Percentiles rank a stretch among this genome's conserved stretches.
Evolutionary conservation across 1,140 invertebrate species (phyloP).

Genomic region (Heliconius nattereri): DNA sequence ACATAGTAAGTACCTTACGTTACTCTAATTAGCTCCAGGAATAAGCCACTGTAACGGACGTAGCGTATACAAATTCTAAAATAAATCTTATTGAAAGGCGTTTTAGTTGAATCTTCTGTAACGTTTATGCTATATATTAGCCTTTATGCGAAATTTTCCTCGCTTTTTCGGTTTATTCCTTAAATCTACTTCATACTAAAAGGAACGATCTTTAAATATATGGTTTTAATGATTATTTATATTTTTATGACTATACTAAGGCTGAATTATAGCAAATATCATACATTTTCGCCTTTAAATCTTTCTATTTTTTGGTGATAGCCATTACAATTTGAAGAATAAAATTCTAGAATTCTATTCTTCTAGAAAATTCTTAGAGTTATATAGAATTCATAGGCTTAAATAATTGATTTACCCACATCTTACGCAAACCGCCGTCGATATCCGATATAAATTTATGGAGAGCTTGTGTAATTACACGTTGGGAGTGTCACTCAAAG

Average conservation of each 20-base stretch:
- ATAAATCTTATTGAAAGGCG: not conserved
- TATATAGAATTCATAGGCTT: not conserved
- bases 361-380: too few species aligned
- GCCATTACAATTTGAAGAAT: too few species aligned
- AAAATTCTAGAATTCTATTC: not conserved
- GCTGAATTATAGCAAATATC: not conserved
- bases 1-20: not conserved
- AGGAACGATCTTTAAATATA: not conserved
- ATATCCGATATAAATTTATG: not conserved
- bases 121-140: too few species aligned
- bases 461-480: not conserved
- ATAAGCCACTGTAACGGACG: constrained; percentile 10
- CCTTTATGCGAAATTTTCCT: constrained; percentile 17
- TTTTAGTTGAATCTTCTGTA: not conserved
- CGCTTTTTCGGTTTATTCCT: not conserved
- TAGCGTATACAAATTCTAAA: not conserved
- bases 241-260: not conserved
- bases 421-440: not conserved
- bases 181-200: not conserved
- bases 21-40: constrained; percentile 14
- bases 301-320: too few species aligned
- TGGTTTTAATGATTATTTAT: not conserved
- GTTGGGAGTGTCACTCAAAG: not conserved
- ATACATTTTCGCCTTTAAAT: not conserved
- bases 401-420: not conserved